Percentiles rank a stretch among this genome's conserved stretches.
Conservation (phyloP, 2,797 vertebrate species). For the Lepidocolaptes lacrymiger region DNA sequence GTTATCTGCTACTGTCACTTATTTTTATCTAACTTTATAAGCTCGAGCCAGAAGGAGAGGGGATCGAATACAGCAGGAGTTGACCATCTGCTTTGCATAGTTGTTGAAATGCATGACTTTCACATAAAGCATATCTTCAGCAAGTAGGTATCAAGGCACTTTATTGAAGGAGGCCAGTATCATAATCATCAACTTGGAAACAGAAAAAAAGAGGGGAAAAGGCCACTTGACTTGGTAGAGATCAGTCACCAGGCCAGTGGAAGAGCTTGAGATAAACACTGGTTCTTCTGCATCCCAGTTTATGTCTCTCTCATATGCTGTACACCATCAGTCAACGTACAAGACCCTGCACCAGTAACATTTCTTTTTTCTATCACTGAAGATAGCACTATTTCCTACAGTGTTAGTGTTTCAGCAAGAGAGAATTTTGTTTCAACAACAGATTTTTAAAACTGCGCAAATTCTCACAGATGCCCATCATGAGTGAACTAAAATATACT, state of each 20-base stretch:
- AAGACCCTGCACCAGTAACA: not conserved
- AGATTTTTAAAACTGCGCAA: not conserved
- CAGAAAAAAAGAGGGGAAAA: not conserved
- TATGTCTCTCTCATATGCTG: not conserved
- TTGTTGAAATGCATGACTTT: not conserved
- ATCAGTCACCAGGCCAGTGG: not conserved
- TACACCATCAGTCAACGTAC: not conserved
- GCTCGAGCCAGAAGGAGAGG: not conserved
- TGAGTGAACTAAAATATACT: not conserved
- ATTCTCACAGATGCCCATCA: not conserved
- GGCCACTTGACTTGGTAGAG: not conserved
- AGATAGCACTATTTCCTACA: not conserved
- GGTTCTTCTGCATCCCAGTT: not conserved
- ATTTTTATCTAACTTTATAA: not conserved
- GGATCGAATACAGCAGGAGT: not conserved
- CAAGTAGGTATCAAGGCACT: not conserved
- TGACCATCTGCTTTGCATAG: not conserved
- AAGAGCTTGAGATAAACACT: not conserved
- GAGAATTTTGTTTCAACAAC: not conserved
- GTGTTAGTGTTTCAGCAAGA: not conserved
- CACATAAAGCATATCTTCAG: not conserved
- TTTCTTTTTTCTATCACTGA: not conserved
- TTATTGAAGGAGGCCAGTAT: not conserved
- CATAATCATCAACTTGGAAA: not conserved
- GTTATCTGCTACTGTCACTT: not conserved